A percentile compares a stretch with the other conserved stretches of the same genome.
Conservation (phyloP, 2,113 vertebrate genomes). For the Lepus europaeus region DNA sequence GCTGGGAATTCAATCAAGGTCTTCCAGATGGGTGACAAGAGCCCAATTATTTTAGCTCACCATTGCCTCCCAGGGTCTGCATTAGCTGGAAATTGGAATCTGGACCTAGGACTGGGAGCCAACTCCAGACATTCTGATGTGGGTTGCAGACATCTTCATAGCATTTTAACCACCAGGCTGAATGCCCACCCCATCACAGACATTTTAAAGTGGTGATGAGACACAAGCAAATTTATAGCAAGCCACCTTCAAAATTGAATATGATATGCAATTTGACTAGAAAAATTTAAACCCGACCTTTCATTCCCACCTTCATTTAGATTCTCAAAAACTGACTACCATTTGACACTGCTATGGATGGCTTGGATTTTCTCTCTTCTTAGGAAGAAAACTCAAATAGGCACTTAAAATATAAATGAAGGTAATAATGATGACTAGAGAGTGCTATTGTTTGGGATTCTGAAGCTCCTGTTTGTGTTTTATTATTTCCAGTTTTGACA, state of each 20-base stretch:
- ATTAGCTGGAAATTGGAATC: too few species aligned
- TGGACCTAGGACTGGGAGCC: too few species aligned
- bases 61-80: too few species aligned
- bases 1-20: too few species aligned
- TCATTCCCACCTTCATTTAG: not conserved
- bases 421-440: conserved; percentile 21
- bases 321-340: not conserved
- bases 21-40: too few species aligned
- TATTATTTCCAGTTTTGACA: conserved; percentile 30
- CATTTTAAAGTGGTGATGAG: not conserved
- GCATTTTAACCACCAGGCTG: too few species aligned
- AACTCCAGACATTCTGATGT: too few species aligned
- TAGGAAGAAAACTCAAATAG: conserved; percentile 8
- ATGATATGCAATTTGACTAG: not conserved
- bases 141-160: too few species aligned
- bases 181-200: too few species aligned
- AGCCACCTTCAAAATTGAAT: not conserved
- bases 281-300: conserved; percentile 24
- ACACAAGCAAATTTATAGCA: not conserved
- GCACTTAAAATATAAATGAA: conserved; percentile 44
- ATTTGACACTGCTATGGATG: not conserved
- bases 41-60: too few species aligned
- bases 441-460: conserved; percentile 2
- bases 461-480: conserved; percentile 6
- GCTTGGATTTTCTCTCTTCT: not conserved